Evolutionary conservation across 2,797 vertebrate species (phyloP), one percentile per base, ranked within the genome.

Genomic region (Clamator glandarius): DNA sequence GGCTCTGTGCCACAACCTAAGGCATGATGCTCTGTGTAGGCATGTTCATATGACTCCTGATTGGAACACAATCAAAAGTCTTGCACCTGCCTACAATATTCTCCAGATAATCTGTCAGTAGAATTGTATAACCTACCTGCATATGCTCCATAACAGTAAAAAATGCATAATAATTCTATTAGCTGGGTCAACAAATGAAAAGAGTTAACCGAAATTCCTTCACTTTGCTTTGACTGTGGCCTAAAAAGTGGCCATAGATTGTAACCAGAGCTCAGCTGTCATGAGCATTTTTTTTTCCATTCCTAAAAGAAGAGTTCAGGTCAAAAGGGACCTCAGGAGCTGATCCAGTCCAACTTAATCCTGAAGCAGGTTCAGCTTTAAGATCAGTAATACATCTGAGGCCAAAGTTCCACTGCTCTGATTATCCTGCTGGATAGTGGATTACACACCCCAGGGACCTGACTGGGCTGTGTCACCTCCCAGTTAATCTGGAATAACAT

Each of bases 251-350:
- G 28, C 59, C 28, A 28, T 9, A 39, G 46, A 66, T 26, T 1
- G 1, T 2, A 68, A 39, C 5, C 42, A 55, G 24, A 59, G 28
- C 67, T 89, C 55, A 63, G 29, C 25, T 88, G 31, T 48, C 36
- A 31, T 0, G 1, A 3, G 6, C 0, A 0, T 5, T 5, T 31
- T 84, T 46, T 55, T 26, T 58, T 89, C 41, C 6, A 2, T 8
- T 16, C 72, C n/a, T 39, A 19, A 41, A 83, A 83, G 48, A 48
- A 59, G 18, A n/a, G 10, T 23, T 51, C 31, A 46, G 61, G 41
- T 46, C 35, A 57, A 52, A 63, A 76, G 24, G 33, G 17, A 24
- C 5, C 11, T 72, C 41, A 19, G 72, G 79, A 74, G 9, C 21
- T 52, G 33, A 44, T 15, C 26, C 5, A 5, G 21, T 5, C 9